Percentiles rank a stretch among this genome's conserved stretches.
These are phyloP conservation scores for Carlito syrichta DNA, from an alignment of 2,113 vertebrate species.

Conservation along the genomic window DNA sequence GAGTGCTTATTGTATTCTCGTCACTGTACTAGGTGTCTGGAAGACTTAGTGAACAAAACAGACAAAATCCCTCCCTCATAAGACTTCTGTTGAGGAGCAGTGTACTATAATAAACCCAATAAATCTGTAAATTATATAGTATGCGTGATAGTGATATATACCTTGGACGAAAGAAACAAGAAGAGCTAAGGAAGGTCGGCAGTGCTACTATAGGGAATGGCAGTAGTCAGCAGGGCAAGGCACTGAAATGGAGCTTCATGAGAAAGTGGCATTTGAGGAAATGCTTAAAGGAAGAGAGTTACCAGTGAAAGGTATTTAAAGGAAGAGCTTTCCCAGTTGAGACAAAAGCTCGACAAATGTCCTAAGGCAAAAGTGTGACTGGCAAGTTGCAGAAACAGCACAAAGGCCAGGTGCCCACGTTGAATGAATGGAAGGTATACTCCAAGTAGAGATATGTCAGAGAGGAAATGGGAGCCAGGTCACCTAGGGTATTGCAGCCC, in stretches of 20 bases:
- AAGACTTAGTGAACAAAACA: not conserved
- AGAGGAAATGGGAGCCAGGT: no score
- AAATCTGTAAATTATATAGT: not conserved
- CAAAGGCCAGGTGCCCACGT: rapidly evolving
- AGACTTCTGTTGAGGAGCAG: not conserved
- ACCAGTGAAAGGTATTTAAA: not conserved
- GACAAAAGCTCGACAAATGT: not conserved
- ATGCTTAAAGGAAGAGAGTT: not conserved
- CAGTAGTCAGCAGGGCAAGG: no score
- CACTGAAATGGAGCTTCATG: not conserved
- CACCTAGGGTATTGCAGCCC: rapidly evolving
- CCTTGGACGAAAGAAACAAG: rapidly evolving
- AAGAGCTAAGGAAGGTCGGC: no score
- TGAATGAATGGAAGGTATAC: no score
- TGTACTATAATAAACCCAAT: not conserved
- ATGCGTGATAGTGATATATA: no score
- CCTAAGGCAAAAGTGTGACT: not conserved
- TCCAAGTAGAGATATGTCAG: not conserved
- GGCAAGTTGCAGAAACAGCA: not conserved
- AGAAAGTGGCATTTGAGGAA: not conserved
- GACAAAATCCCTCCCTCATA: not conserved
- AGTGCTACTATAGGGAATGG: rapidly evolving
- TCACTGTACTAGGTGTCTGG: not conserved
- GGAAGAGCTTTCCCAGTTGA: not conserved
- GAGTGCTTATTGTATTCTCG: no score